Evolutionary conservation across 2,797 vertebrate genomes (phyloP).

Genomic region (Huso huso): DNA sequence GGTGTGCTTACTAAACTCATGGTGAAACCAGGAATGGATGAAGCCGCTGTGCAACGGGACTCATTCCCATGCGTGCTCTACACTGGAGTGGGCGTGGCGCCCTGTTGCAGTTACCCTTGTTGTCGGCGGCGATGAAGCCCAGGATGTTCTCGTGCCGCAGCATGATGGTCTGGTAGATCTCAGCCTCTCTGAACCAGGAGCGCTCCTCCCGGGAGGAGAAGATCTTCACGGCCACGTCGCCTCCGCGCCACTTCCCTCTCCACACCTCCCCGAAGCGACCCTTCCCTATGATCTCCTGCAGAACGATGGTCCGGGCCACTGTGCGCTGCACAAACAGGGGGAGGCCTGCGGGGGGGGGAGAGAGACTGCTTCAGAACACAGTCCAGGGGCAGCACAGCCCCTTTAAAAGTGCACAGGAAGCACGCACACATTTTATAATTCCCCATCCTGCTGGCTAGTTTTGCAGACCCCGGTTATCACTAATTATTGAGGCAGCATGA

Average conservation of each 20-base stretch:
- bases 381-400: background rate
- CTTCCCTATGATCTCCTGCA: conserved; percentile 97
- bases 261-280: conserved; percentile 96
- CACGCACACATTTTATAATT: background rate
- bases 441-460: too few relatives aligned
- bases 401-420: background rate
- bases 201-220: conserved; percentile 96
- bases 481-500: too few relatives aligned
- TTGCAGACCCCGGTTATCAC: too few relatives aligned
- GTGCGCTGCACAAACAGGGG: conserved; percentile 93
- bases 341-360: conserved; percentile 58
- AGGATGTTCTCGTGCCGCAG: conserved; percentile 95
- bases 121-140: conserved; percentile 94
- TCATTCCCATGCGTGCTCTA: background rate
- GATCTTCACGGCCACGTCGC: conserved; percentile 94
- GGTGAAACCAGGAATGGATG: background rate
- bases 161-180: conserved; percentile 98
- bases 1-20: background rate
- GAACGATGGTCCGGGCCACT: conserved; percentile 88
- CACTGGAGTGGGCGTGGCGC: background rate
- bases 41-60: background rate
- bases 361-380: conserved; percentile 5
- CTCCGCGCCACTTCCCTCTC: conserved; percentile 91
- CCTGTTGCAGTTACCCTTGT: conserved; percentile 71
- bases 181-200: conserved; percentile 95